phyloP scores from a whole-genome alignment of 2,797 vertebrate species.

The Hippoglossus hippoglossus region DNA sequence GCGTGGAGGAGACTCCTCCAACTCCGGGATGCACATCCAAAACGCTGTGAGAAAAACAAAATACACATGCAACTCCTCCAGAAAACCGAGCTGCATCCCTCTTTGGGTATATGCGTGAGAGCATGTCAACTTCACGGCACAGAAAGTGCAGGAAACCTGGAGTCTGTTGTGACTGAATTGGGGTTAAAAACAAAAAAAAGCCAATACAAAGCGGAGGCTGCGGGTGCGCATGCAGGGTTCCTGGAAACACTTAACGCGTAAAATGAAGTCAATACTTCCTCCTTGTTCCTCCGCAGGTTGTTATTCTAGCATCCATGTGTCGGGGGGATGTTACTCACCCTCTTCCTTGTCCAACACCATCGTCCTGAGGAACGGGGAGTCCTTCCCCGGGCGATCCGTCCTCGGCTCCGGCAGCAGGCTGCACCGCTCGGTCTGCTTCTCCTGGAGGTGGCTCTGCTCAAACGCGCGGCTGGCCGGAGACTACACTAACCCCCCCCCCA shows the following conservation, averaged over 20 bases:
- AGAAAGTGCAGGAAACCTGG: slow-evolving; percentile 13
- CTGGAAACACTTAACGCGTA: slow-evolving; percentile 28
- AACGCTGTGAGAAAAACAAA: slow-evolving; percentile 14
- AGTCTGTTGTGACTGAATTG: slow-evolving; percentile 25
- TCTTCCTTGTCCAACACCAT: slow-evolving; percentile 99
- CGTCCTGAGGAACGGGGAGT: slow-evolving; percentile 93
- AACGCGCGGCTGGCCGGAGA: slow-evolving; percentile 82
- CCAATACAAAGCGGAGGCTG: slow-evolving; percentile 40
- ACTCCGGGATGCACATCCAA: slow-evolving; percentile 44
- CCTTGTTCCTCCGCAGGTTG: slow-evolving; percentile 28
- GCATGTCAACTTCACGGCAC: slow-evolving; percentile 55
- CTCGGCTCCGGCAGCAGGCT: slow-evolving; percentile 89
- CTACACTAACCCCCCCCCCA: background rate
- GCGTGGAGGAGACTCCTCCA: slow-evolving; percentile 32
- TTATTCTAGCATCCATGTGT: slow-evolving; percentile 37
- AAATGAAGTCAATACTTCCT: slow-evolving; percentile 61
- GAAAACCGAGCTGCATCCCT: slow-evolving; percentile 25
- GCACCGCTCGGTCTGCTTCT: slow-evolving; percentile 73
- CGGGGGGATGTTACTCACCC: slow-evolving; percentile 89
- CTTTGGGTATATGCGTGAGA: slow-evolving; percentile 6
- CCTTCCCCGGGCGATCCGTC: slow-evolving; percentile 93
- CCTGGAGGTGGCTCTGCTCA: slow-evolving; percentile 79
- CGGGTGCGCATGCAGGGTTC: slow-evolving; percentile 32
- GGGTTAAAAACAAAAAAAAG: slow-evolving; percentile 13
- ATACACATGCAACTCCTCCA: slow-evolving; percentile 53